Base-by-base conservation (phyloP, 2,113 vertebrate species). In the Murina feae region DNA sequence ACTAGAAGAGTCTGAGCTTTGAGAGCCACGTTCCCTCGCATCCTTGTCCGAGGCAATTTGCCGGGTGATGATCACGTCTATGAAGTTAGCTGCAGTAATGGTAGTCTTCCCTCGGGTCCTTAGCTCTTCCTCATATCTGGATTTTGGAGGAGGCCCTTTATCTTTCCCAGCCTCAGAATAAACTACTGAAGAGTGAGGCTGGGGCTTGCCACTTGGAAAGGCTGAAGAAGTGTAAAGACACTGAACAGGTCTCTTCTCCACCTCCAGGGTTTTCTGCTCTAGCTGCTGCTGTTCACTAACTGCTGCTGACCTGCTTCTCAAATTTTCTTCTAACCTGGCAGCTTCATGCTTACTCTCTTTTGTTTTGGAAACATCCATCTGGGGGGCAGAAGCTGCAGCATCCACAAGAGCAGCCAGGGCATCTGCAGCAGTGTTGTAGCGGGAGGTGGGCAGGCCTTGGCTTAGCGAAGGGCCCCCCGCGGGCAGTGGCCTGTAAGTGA, bases 11-110 rank as follows among this genome's bases (percentile, higher is more conserved):
- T 99, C 99, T 5, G 99, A 99, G 97, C 99, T 99, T 96, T 99
- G 99, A 78, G 99, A 99, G 97, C 99, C 98, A 94, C 99, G 98
- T 89, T 99, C 99, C 85, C 99, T 98, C 1, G 98, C 98, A 97
- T 99, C 99, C 98, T 99, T 99, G 97, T 99, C 99, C 32, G 99
- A 99, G 86, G 99, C 99, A 90, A 99, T 99, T 98, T 99, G 99
- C 87, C 99, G 99, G 17, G 99, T 99, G 98, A 99, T 99, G 98
- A 99, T 99, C 98, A 99, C 99, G 95, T 99, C 99, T 90, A 99
- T 99, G 98, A 99, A 99, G 98, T 99, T 99, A 96, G 99, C 99
- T 47, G 99, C 99, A 32, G 99, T 99, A 96, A 99, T 99, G 92
- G 99, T 99, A 81, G 99, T 99, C 98, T 99, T 99, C 78, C 99